Percentiles rank a stretch among this genome's conserved stretches.
Evolutionary conservation across 37 sponge, comb jelly and placozoan species (phyloP).

Genomic region (Cliona cf. orientalis): DNA sequence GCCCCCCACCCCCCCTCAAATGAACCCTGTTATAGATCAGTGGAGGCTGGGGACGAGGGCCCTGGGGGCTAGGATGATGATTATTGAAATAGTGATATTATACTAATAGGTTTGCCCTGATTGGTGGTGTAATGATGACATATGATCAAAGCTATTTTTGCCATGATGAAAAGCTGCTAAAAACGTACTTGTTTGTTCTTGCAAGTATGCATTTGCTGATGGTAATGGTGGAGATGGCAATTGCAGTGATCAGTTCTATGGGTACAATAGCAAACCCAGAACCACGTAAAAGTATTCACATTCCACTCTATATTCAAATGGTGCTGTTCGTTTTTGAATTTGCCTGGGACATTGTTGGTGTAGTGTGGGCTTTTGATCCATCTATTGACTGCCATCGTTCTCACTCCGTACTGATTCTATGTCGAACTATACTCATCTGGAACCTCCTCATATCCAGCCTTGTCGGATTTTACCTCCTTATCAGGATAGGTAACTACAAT

Average conservation of each 20-base stretch:
- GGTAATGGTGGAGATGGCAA: slow-evolving; percentile 32
- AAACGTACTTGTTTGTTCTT: slow-evolving; percentile 58
- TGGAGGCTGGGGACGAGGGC: too few species aligned
- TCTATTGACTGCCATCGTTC: slow-evolving; percentile 46
- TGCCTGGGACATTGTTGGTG: slow-evolving; percentile 73
- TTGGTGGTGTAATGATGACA: slow-evolving; percentile 31
- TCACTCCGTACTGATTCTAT: slow-evolving; percentile 30
- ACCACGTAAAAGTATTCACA: slow-evolving; percentile 48
- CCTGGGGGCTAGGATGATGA: too few species aligned
- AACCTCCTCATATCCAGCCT: slow-evolving; percentile 25
- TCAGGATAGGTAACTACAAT: slow-evolving; percentile 42
- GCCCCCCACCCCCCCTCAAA: too few species aligned
- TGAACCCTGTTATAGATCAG: too few species aligned
- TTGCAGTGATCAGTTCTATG: slow-evolving; percentile 44
- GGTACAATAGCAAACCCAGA: slow-evolving; percentile 73
- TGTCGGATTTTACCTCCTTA: slow-evolving; percentile 38
- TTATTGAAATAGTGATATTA: too few species aligned
- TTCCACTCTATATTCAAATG: slow-evolving; percentile 46
- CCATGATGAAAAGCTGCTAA: slow-evolving; percentile 53
- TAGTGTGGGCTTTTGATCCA: slow-evolving; percentile 77
- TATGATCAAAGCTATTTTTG: slow-evolving; percentile 32
- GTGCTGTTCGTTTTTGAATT: slow-evolving; percentile 39
- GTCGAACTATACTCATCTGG: slow-evolving; percentile 59
- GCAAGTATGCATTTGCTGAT: slow-evolving; percentile 35
- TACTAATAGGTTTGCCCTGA: slow-evolving; percentile 57